Conservation (phyloP, 2,113 vertebrate genomes). For the Malurus alboscapulatus region DNA sequence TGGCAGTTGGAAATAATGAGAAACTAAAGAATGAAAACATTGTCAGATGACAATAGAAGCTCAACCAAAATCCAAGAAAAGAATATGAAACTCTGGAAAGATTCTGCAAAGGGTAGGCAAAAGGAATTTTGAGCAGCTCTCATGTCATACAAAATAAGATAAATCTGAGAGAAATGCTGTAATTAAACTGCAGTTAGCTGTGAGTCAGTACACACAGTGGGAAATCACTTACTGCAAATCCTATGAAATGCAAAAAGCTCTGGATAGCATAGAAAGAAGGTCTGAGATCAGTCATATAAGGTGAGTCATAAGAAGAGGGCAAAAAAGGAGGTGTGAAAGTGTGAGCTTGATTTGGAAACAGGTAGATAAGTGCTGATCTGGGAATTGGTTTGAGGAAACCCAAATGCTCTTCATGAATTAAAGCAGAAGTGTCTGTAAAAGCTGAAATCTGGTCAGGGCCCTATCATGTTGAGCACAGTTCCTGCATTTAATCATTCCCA, state of each 20-base stretch:
- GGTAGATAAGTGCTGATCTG: not conserved
- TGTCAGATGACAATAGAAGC: not conserved
- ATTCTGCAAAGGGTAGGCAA: not conserved
- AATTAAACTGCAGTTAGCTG: not conserved
- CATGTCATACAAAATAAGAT: not conserved
- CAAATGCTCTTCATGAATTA: rapidly evolving
- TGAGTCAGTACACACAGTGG: not conserved
- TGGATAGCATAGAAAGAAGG: not conserved
- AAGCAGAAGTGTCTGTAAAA: not conserved
- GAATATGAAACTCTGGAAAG: not conserved
- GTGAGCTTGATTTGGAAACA: not conserved
- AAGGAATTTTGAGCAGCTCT: not conserved
- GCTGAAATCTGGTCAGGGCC: not conserved
- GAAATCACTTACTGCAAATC: not conserved
- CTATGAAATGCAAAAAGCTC: not conserved
- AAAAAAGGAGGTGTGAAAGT: not conserved
- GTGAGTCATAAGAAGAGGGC: not conserved
- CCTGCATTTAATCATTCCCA: not conserved
- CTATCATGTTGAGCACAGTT: not conserved
- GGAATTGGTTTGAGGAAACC: not conserved
- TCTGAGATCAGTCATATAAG: not conserved
- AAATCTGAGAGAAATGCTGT: not conserved
- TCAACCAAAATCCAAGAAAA: not conserved
- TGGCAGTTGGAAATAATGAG: not conserved
- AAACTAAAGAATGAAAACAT: not conserved